These are phyloP conservation scores for Plebejus argus DNA, from an alignment of 2,888 invertebrate species.

Conservation along the genomic window DNA sequence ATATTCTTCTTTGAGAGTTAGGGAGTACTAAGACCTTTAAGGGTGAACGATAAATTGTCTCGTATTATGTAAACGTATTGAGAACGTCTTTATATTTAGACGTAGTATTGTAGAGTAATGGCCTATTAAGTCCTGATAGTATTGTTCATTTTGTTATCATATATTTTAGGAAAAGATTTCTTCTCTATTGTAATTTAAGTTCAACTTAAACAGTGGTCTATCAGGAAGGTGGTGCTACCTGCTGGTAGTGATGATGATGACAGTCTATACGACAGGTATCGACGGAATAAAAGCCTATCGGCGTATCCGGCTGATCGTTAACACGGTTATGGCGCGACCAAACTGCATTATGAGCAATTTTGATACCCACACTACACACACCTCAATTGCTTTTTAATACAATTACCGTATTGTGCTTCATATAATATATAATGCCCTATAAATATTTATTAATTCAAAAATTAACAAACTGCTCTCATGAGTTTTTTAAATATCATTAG, in stretches of 20 bases:
- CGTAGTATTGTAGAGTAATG: conserved; percentile 45
- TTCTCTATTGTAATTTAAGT: neutral
- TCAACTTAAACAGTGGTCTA: neutral
- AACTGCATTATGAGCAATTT: conserved; percentile 30
- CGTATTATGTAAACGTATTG: conserved; percentile 43
- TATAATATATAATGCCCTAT: neutral
- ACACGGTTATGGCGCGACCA: conserved; percentile 29
- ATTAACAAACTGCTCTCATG: too few species aligned
- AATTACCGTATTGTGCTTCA: neutral
- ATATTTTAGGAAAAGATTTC: neutral
- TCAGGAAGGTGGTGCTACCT: neutral
- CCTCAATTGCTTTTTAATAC: conserved; percentile 23
- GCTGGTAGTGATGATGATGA: neutral
- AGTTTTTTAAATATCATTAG: too few species aligned
- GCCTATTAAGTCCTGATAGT: conserved; percentile 38
- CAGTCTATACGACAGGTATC: neutral
- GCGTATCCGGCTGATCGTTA: conserved; percentile 32
- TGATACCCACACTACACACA: conserved; percentile 8
- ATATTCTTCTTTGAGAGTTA: conserved; percentile 21
- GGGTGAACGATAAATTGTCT: conserved; percentile 32
- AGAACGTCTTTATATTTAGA: conserved; percentile 46
- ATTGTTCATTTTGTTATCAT: neutral
- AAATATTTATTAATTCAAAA: neutral
- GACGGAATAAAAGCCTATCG: conserved; percentile 26
- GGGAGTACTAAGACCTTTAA: conserved; percentile 32